A percentile compares a stretch with the other conserved stretches of the same genome.
Conservation (phyloP, 2,797 vertebrate genomes). For the Phrynocephalus forsythii region DNA sequence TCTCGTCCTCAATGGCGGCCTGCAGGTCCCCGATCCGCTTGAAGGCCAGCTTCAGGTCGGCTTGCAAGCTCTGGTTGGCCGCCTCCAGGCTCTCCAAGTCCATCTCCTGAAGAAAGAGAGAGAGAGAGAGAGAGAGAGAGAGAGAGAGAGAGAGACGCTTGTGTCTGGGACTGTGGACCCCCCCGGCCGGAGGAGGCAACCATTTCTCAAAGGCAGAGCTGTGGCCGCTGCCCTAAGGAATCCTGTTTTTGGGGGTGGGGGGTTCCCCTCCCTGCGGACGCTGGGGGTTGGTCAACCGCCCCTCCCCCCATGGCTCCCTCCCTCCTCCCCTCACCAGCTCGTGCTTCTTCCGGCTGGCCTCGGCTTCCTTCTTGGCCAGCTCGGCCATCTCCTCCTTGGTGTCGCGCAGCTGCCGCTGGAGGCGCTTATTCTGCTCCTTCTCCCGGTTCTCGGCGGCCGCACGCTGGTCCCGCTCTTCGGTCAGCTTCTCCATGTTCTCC, state of each 20-base stretch:
- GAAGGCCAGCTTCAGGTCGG: slow-evolving; percentile 96
- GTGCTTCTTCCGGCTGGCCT: slow-evolving; percentile 97
- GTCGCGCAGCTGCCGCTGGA: slow-evolving; percentile 93
- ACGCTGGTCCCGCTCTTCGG: slow-evolving; percentile 91
- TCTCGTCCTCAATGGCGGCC: slow-evolving; percentile 97
- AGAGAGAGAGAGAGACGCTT: too few species aligned
- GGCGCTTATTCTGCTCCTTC: slow-evolving; percentile 96
- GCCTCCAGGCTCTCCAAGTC: slow-evolving; percentile 97
- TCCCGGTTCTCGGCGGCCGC: slow-evolving; percentile 88
- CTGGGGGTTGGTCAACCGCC: too few species aligned
- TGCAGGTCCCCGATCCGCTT: slow-evolving; percentile 98
- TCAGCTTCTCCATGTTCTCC: slow-evolving; percentile 97
- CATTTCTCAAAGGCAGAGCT: too few species aligned
- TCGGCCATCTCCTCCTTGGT: slow-evolving; percentile 96
- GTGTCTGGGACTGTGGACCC: too few species aligned
- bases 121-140: background rate
- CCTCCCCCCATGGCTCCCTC: too few species aligned
- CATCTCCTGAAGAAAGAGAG: slow-evolving; percentile 84
- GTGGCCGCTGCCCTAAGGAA: too few species aligned
- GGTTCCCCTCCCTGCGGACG: too few species aligned
- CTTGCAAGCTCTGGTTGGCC: slow-evolving; percentile 96
- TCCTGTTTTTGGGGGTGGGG: background rate
- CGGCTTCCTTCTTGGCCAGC: slow-evolving; percentile 92
- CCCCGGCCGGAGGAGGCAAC: too few species aligned
- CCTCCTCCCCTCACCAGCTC: slow-evolving; percentile 86